Evolutionary conservation across 2,888 invertebrate species (phyloP).

Genomic region (Nephrotoma guestfalica): DNA sequence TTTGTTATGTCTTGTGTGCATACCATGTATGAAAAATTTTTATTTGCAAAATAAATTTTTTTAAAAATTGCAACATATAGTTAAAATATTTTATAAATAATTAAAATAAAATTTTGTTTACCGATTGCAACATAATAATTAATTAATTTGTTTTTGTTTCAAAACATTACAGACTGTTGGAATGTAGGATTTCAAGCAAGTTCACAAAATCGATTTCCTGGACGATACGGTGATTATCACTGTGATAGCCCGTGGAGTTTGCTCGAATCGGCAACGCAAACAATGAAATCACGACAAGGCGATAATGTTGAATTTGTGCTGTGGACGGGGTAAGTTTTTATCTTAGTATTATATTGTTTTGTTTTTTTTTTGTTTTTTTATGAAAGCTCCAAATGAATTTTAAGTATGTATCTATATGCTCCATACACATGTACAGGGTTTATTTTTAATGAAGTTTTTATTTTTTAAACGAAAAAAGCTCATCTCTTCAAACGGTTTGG

Average conservation of each 20-base stretch:
- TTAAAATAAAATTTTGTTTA: not conserved
- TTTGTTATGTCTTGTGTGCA: no score
- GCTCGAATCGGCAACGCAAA: slow-evolving; percentile 72
- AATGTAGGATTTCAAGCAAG: slow-evolving; percentile 43
- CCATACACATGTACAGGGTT: not conserved
- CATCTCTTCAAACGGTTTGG: not conserved
- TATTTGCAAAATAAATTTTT: no score
- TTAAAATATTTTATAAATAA: not conserved
- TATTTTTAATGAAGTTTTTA: not conserved
- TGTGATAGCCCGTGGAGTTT: slow-evolving; percentile 84
- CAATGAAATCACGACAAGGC: slow-evolving; percentile 71
- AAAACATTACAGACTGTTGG: slow-evolving; percentile 39
- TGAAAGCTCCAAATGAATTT: not conserved
- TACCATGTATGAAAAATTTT: no score
- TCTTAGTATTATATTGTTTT: not conserved
- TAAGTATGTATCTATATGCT: not conserved
- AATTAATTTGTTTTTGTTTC: not conserved
- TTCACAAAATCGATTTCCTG: slow-evolving; percentile 44
- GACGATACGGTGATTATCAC: slow-evolving; percentile 61
- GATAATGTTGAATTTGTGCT: slow-evolving; percentile 85
- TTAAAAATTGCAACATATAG: no score
- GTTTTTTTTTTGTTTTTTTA: not conserved
- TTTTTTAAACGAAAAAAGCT: not conserved
- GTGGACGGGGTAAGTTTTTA: slow-evolving; percentile 75
- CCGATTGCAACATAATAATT: not conserved